A percentile compares a stretch with the other conserved stretches of the same genome.
Conservation (phyloP, 2,888 invertebrate species). For the Nymphalis c-album region DNA sequence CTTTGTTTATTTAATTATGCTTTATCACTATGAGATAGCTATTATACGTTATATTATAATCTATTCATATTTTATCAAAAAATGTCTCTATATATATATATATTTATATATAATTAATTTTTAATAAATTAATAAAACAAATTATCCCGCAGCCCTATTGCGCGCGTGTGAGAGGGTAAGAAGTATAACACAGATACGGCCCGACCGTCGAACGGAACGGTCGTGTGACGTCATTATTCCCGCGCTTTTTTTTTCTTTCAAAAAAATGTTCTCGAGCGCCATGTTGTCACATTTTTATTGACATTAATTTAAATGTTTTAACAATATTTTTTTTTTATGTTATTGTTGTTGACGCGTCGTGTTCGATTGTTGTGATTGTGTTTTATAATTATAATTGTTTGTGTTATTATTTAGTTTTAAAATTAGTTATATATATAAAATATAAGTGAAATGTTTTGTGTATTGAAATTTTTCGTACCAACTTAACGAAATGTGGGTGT, state of each 20-base stretch:
- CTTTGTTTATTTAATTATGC: too few species aligned
- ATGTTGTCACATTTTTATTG: conserved; percentile 12
- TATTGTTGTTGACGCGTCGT: background rate
- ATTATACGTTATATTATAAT: too few species aligned
- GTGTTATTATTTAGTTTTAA: too few species aligned
- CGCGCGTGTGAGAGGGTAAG: conserved; percentile 73
- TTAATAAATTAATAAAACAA: conserved; percentile 28
- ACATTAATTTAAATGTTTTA: conserved; percentile 5
- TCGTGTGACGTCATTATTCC: conserved; percentile 48
- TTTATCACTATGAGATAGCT: too few species aligned
- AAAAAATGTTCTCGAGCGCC: conserved; percentile 14
- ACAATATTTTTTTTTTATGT: background rate
- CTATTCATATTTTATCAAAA: too few species aligned
- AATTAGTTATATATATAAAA: too few species aligned
- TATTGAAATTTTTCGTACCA: background rate
- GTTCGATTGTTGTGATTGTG: conserved; percentile 31
- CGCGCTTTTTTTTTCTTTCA: conserved; percentile 19
- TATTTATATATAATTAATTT: conserved; percentile 32
- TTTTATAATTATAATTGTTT: conserved; percentile 9
- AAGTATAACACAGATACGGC: conserved; percentile 67
- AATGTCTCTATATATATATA: conserved; percentile 6
- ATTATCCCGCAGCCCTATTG: conserved; percentile 56
- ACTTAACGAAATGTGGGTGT: background rate
- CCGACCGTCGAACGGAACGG: conserved; percentile 63
- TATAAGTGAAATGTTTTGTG: conserved; percentile 2